These are phyloP conservation scores for Microtus richardsoni DNA, from an alignment of 2,113 vertebrate species.

Conservation along the genomic window DNA sequence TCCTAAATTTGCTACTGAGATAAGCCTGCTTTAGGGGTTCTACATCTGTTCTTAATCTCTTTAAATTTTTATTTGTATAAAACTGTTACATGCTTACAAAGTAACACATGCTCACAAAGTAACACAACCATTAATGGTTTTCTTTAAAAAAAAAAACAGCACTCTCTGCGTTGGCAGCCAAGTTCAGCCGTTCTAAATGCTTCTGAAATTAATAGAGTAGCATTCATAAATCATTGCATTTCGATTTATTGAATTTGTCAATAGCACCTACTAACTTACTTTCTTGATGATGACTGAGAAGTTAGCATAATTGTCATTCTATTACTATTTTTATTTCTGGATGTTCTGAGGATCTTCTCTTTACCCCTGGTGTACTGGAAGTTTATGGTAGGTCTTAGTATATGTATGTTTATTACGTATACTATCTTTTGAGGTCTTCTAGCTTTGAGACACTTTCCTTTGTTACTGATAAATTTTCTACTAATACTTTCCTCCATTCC, in stretches of 20 bases:
- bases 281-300: slow-evolving; percentile 42
- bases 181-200: not conserved
- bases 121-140: not conserved
- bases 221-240: not conserved
- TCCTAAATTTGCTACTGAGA: not conserved
- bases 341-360: slow-evolving; percentile 28
- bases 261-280: slow-evolving; percentile 24
- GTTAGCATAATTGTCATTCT: slow-evolving; percentile 39
- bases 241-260: slow-evolving; percentile 46
- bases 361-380: slow-evolving; percentile 25
- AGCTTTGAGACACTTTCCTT: not conserved
- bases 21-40: not conserved
- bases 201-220: slow-evolving; percentile 16
- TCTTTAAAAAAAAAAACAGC: not conserved
- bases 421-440: not conserved
- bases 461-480: slow-evolving; percentile 48
- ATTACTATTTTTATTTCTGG: slow-evolving; percentile 16
- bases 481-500: slow-evolving; percentile 33
- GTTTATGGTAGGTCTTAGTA: not conserved
- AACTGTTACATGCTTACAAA: not conserved
- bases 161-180: not conserved
- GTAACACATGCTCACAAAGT: not conserved
- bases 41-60: not conserved
- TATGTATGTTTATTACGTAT: not conserved
- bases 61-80: slow-evolving; percentile 16